These are phyloP conservation scores for Acrossocheilus fasciatus DNA, from an alignment of 2,797 vertebrate species.

Conservation along the genomic window DNA sequence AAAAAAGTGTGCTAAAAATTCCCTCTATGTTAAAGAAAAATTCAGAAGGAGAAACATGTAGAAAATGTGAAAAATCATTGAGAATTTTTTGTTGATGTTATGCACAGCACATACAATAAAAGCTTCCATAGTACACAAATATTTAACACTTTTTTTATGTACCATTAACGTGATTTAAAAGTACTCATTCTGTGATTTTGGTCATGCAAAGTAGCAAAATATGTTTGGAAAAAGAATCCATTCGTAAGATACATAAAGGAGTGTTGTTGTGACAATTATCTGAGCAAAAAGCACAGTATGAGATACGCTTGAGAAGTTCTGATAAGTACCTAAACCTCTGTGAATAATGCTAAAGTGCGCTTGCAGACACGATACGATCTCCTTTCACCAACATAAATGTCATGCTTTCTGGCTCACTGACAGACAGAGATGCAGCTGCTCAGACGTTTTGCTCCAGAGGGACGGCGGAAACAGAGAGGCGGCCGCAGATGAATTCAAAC, in stretches of 20 bases:
- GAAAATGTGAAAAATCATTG: no score
- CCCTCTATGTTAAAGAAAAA: no score
- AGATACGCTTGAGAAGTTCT: background rate
- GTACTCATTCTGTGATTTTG: background rate
- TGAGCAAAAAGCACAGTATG: background rate
- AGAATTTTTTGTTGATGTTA: no score
- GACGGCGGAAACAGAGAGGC: background rate
- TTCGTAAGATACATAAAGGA: background rate
- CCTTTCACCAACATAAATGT: constrained; percentile 48
- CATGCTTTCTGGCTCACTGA: constrained; percentile 35
- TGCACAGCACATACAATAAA: no score
- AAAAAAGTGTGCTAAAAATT: no score
- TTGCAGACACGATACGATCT: constrained; percentile 43
- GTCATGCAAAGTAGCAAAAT: background rate
- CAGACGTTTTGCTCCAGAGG: constrained; percentile 23
- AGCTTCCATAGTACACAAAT: no score
- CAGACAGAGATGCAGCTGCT: constrained; percentile 45
- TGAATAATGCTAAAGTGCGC: constrained; percentile 12
- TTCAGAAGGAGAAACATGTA: background rate
- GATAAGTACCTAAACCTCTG: background rate
- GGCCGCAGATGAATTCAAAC: constrained; percentile 19
- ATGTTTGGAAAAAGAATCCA: background rate
- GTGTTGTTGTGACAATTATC: background rate
- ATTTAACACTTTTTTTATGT: no score
- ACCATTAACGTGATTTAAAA: no score